Percentiles rank a stretch among this genome's conserved stretches.
Evolutionary conservation across 2,888 invertebrate genomes (phyloP).

Genomic region (Microchrysa polita): DNA sequence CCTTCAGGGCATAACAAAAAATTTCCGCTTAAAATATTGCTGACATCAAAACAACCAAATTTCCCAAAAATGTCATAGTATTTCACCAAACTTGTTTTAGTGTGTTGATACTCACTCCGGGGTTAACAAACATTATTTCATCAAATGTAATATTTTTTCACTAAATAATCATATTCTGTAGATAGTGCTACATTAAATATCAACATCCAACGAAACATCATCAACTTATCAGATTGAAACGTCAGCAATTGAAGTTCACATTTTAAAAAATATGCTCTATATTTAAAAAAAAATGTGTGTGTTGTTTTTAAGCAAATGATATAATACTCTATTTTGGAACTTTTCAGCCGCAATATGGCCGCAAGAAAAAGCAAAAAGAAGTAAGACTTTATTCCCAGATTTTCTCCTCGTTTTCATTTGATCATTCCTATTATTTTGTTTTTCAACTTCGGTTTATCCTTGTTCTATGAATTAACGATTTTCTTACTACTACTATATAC

Average conservation of each 20-base stretch:
- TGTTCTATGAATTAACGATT: background rate
- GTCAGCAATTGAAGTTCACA: too few species aligned
- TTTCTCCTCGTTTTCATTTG: conserved; percentile 33
- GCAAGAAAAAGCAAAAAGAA: conserved; percentile 98
- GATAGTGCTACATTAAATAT: too few species aligned
- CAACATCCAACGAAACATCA: too few species aligned
- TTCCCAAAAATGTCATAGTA: too few species aligned
- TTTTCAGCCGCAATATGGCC: conserved; percentile 77
- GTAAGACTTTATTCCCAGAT: conserved; percentile 75
- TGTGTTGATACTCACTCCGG: too few species aligned
- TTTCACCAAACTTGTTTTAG: too few species aligned
- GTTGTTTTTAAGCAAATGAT: conserved; percentile 35
- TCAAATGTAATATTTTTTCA: too few species aligned
- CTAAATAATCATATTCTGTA: too few species aligned
- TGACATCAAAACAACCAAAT: background rate
- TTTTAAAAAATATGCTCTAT: background rate
- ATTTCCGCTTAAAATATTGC: too few species aligned
- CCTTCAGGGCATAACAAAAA: too few species aligned
- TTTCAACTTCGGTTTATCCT: conserved; percentile 41
- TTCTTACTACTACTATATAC: conserved; percentile 5
- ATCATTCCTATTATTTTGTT: conserved; percentile 24
- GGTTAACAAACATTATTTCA: too few species aligned
- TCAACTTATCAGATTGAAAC: too few species aligned
- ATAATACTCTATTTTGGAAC: conserved; percentile 52
- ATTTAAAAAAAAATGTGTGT: background rate